Percentiles rank a stretch among this genome's conserved stretches.
These are phyloP conservation scores for Acanthis flammea DNA, from an alignment of 2,797 vertebrate species.

Conservation along the genomic window DNA sequence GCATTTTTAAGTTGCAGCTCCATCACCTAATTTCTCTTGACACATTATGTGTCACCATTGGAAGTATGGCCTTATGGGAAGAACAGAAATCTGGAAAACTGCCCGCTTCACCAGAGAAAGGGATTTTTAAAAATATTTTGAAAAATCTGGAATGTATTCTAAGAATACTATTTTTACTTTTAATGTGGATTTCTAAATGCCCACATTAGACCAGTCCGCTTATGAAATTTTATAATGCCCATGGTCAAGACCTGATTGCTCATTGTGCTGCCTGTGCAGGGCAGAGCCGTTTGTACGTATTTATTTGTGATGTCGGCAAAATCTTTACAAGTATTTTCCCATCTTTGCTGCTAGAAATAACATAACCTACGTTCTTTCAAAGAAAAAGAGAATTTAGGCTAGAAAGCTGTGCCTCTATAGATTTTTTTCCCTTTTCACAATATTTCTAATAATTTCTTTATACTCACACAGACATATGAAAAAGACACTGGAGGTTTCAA, in stretches of 20 bases:
- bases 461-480: too few relatives aligned
- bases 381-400: background rate
- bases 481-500: background rate
- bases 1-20: background rate
- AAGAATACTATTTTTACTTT: background rate
- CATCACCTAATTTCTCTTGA: background rate
- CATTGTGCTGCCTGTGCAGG: fast-evolving
- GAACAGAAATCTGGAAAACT: background rate
- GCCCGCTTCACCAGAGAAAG: background rate
- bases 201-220: background rate
- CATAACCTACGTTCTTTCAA: background rate
- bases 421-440: background rate
- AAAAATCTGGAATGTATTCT: background rate
- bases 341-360: background rate
- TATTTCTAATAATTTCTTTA: background rate
- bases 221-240: background rate
- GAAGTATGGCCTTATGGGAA: background rate
- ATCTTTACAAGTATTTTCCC: background rate
- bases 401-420: fast-evolving
- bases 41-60: background rate
- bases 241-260: fast-evolving
- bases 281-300: fast-evolving
- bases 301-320: background rate
- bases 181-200: background rate
- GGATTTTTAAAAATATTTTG: background rate